A percentile compares a stretch with the other conserved stretches of the same genome.
Evolutionary conservation across 1,140 invertebrate species (phyloP).

Genomic region (Antheraea mylitta): DNA sequence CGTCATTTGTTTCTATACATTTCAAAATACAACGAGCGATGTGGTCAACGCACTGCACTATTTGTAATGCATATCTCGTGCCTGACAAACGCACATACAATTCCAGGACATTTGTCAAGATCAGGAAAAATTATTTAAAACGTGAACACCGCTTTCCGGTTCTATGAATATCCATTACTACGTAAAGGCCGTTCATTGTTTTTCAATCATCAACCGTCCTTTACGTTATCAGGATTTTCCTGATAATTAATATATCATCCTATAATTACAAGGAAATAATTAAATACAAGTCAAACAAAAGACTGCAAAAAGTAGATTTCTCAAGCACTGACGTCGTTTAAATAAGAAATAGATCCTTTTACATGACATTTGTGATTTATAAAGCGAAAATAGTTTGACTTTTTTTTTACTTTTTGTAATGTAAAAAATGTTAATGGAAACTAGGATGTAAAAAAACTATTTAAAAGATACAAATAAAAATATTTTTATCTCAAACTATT

Average conservation of each 20-base stretch:
- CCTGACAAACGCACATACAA: background rate
- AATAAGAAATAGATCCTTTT: too few species aligned
- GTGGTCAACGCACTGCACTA: background rate
- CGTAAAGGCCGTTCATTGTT: background rate
- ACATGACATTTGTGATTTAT: background rate
- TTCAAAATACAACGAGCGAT: background rate
- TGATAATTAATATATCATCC: background rate
- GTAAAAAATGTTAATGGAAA: too few species aligned
- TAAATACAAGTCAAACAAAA: background rate
- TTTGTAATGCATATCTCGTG: conserved; percentile 1
- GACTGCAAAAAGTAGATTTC: background rate
- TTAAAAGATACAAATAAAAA: too few species aligned
- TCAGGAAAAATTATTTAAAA: background rate
- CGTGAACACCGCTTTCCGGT: background rate
- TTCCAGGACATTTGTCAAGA: conserved; percentile 4
- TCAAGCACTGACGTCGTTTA: background rate
- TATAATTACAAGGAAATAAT: background rate
- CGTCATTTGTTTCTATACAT: background rate
- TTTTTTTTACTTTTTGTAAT: too few species aligned
- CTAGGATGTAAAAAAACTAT: too few species aligned
- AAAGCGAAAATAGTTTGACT: background rate
- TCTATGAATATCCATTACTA: background rate
- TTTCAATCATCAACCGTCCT: background rate
- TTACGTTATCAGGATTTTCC: background rate
- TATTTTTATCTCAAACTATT: too few species aligned